Conservation (phyloP, 1,140 invertebrate genomes). For the Arctopsyche grandis region DNA sequence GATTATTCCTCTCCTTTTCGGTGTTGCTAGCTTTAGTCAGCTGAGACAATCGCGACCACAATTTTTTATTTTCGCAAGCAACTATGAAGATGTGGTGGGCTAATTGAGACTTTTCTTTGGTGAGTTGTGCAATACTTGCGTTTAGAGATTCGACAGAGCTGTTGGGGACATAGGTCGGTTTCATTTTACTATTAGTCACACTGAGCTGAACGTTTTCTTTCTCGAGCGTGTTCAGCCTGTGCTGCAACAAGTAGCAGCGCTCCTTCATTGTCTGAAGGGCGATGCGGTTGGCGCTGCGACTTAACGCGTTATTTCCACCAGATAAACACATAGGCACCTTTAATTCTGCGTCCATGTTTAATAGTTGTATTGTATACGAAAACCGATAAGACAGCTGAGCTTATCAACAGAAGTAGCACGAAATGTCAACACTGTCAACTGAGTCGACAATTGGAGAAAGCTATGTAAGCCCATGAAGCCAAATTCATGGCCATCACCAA, state of each 20-base stretch:
- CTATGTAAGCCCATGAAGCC: too few species aligned
- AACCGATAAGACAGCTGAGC: too few species aligned
- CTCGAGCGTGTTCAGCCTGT: constrained; percentile 73
- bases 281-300: constrained; percentile 72
- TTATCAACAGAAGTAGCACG: too few species aligned
- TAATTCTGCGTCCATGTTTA: not conserved
- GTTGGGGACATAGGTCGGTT: constrained; percentile 12
- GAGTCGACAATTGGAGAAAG: too few species aligned
- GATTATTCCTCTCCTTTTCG: constrained; percentile 60
- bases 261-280: constrained; percentile 84
- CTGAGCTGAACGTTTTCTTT: constrained; percentile 77
- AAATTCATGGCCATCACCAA: too few species aligned
- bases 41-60: constrained; percentile 78
- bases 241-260: constrained; percentile 77
- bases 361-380: too few species aligned
- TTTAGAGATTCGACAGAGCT: constrained; percentile 61
- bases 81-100: constrained; percentile 82
- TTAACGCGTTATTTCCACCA: not conserved
- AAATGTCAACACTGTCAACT: too few species aligned
- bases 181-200: constrained; percentile 64
- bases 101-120: constrained; percentile 78
- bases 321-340: not conserved
- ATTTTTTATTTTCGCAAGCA: constrained; percentile 78
- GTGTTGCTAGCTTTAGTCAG: constrained; percentile 63
- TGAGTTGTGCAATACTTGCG: constrained; percentile 73